These are phyloP conservation scores for Entomobrya multifasciata DNA, from an alignment of 2,888 invertebrate species.

Conservation along the genomic window DNA sequence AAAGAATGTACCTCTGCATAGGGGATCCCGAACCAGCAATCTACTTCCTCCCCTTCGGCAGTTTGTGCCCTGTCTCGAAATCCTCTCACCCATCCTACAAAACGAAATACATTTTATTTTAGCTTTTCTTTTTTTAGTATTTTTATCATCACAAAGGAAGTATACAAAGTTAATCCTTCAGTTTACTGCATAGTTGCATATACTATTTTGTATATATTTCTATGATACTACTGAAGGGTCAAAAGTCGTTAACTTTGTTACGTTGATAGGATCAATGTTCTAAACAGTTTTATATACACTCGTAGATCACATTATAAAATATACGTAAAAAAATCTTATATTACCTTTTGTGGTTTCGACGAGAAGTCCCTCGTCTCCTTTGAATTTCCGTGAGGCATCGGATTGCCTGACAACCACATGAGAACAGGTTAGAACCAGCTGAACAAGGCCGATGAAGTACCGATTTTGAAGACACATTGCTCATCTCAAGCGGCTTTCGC, in stretches of 20 bases:
- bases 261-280: too few species aligned
- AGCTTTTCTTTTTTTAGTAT: not conserved
- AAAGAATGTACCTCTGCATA: constrained; percentile 81
- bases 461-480: constrained; percentile 80
- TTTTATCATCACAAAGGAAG: too few species aligned
- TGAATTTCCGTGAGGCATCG: constrained; percentile 79
- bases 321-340: too few species aligned
- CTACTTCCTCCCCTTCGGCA: constrained; percentile 86
- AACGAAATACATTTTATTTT: not conserved
- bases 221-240: too few species aligned
- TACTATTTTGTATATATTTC: too few species aligned
- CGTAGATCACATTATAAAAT: too few species aligned
- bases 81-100: constrained; percentile 85
- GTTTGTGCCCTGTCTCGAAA: constrained; percentile 88
- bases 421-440: constrained; percentile 80
- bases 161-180: too few species aligned
- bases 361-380: constrained; percentile 86
- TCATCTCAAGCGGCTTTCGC: constrained; percentile 80
- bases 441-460: constrained; percentile 80
- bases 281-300: too few species aligned
- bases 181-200: too few species aligned
- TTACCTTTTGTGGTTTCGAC: constrained; percentile 89
- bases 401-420: constrained; percentile 79
- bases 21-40: constrained; percentile 92
- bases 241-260: too few species aligned